Conservation (phyloP, 35 echinoderm and acorn worm species). For the Strongylocentrotus purpuratus region DNA sequence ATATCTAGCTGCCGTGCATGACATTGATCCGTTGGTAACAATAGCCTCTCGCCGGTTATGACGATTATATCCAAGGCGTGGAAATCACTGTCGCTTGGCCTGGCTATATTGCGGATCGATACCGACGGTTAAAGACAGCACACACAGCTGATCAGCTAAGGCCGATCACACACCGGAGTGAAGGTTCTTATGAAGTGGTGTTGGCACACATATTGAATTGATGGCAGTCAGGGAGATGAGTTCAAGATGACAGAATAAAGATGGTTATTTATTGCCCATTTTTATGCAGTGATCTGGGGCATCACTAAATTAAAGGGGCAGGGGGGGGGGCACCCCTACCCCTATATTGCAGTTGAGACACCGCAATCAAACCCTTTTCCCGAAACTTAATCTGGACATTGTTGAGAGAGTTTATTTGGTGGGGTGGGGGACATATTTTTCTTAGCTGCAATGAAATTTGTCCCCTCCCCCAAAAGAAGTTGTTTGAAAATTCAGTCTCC, state of each 20-base stretch:
- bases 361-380: background rate
- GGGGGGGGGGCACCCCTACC: background rate
- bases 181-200: background rate
- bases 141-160: conserved; percentile 15
- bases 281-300: background rate
- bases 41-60: background rate
- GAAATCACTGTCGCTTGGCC: background rate
- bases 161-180: background rate
- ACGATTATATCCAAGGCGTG: background rate
- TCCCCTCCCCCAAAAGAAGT: background rate
- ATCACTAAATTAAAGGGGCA: background rate
- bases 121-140: background rate
- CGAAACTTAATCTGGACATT: background rate
- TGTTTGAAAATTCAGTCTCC: background rate
- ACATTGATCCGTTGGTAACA: conserved; percentile 27
- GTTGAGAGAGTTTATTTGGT: too few relatives aligned
- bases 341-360: background rate
- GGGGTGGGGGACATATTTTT: background rate
- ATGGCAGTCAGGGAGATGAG: background rate
- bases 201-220: background rate
- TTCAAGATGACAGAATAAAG: background rate
- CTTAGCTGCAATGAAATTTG: background rate
- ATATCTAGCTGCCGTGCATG: background rate
- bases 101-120: background rate
- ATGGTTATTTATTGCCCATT: background rate